phyloP scores from a whole-genome alignment of 2,797 vertebrate species.

The Anolis apletophallus region DNA sequence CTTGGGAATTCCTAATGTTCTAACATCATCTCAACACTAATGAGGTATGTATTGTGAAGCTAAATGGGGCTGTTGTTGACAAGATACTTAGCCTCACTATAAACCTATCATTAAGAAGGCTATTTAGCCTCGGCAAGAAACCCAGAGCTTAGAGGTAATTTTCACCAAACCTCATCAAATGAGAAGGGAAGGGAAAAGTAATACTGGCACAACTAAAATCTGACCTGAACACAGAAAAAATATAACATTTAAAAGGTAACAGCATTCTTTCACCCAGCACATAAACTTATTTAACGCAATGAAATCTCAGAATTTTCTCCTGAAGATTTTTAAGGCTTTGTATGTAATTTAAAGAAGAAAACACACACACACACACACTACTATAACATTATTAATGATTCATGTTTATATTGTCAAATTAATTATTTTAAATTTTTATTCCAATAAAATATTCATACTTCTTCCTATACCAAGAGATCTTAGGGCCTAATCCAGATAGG shows the following conservation, averaged over 20 bases:
- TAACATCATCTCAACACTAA: neutral
- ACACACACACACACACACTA: no score
- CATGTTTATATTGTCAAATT: no score
- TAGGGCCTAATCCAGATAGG: no score
- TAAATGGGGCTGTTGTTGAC: conserved; percentile 40
- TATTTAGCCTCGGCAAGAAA: conserved; percentile 59
- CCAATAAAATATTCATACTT: no score
- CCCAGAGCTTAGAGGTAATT: conserved; percentile 47
- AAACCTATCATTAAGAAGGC: conserved; percentile 52
- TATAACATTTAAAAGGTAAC: neutral
- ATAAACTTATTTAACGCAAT: neutral
- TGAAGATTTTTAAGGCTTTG: no score
- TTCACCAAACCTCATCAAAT: conserved; percentile 57
- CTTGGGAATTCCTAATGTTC: neutral
- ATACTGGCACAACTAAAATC: neutral
- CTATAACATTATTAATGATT: no score
- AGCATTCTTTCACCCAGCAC: neutral
- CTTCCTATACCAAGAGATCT: no score
- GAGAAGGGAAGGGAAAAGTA: conserved; percentile 12
- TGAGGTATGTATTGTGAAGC: conserved; percentile 43
- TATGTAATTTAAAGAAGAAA: no score
- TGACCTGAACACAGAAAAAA: neutral
- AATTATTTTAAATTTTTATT: no score
- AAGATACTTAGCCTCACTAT: conserved; percentile 39
- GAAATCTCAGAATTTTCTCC: neutral